Conservation (phyloP, 2,113 vertebrate species). For the Gobius niger region DNA sequence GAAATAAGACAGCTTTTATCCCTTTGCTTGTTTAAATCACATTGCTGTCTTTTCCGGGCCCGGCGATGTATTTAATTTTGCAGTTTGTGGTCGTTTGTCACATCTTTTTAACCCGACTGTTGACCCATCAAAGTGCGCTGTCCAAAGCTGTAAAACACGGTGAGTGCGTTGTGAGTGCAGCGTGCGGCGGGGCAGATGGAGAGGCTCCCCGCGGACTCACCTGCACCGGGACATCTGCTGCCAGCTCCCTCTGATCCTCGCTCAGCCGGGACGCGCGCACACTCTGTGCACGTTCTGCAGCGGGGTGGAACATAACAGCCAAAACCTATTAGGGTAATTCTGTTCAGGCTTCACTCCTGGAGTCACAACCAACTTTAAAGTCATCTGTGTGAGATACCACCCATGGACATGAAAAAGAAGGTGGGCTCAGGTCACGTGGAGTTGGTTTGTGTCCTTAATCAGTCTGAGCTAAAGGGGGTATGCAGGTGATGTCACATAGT, state of each 20-base stretch:
- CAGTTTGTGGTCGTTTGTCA: neutral
- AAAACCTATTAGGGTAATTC: constrained; percentile 5
- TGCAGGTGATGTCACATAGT: no score
- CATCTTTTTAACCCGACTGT: constrained; percentile 3
- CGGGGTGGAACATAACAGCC: neutral
- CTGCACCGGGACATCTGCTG: constrained; percentile 55
- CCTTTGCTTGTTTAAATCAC: no score
- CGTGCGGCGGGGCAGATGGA: constrained; percentile 41
- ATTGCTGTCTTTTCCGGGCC: no score
- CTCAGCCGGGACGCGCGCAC: constrained; percentile 17
- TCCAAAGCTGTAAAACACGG: constrained; percentile 18
- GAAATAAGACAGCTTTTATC: no score
- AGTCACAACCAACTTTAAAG: neutral
- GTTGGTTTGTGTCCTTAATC: no score
- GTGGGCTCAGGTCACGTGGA: neutral
- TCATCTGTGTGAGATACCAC: neutral
- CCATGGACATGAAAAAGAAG: neutral
- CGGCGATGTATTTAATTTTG: neutral
- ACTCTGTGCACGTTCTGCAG: neutral
- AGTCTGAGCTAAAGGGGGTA: no score
- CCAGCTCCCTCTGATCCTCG: constrained; percentile 48
- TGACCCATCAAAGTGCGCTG: constrained; percentile 23
- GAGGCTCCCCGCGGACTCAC: constrained; percentile 37
- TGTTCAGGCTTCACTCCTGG: neutral
- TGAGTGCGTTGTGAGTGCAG: constrained; percentile 11